Percentiles rank a stretch among this genome's conserved stretches.
Conservation (phyloP, 2,113 vertebrate genomes). For the Glaucomys volans region DNA sequence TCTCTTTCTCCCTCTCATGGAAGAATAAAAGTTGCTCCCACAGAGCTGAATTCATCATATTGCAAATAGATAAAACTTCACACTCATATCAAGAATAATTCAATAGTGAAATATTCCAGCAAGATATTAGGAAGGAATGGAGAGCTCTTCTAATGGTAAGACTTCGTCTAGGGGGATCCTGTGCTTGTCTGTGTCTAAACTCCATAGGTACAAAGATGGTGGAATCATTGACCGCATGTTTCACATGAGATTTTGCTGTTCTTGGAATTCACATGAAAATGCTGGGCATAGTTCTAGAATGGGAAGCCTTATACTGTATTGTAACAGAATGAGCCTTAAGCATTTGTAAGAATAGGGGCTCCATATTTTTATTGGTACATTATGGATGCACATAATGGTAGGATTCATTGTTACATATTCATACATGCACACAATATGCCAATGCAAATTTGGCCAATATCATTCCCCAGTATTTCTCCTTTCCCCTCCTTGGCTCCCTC, state of each 20-base stretch:
- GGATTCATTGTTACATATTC: too few relatives aligned
- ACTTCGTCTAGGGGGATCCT: conserved; percentile 39
- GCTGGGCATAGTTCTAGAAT: conserved; percentile 71
- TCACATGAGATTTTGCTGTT: conserved; percentile 82
- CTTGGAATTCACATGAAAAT: conserved; percentile 78
- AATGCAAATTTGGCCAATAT: too few relatives aligned
- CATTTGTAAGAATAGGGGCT: conserved; percentile 81
- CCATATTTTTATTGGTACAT: too few relatives aligned
- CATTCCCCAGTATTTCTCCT: too few relatives aligned
- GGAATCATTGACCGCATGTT: conserved; percentile 63
- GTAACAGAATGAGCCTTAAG: conserved; percentile 87
- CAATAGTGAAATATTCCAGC: conserved; percentile 11
- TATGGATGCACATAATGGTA: too few relatives aligned
- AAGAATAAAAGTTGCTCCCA: conserved; percentile 36
- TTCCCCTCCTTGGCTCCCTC: too few relatives aligned
- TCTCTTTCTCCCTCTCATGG: conserved; percentile 51
- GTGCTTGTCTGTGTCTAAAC: conserved; percentile 48
- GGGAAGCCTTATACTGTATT: conserved; percentile 83
- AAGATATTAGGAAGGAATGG: conserved; percentile 47
- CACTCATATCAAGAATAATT: conserved; percentile 62
- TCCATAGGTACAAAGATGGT: conserved; percentile 65
- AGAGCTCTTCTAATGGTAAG: not conserved
- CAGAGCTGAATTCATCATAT: conserved; percentile 59
- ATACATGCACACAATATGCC: too few relatives aligned
- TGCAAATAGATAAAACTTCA: conserved; percentile 27